These are phyloP conservation scores for Lamellibrachia satsuma DNA, from an alignment of 2,888 invertebrate genomes.

Conservation along the genomic window DNA sequence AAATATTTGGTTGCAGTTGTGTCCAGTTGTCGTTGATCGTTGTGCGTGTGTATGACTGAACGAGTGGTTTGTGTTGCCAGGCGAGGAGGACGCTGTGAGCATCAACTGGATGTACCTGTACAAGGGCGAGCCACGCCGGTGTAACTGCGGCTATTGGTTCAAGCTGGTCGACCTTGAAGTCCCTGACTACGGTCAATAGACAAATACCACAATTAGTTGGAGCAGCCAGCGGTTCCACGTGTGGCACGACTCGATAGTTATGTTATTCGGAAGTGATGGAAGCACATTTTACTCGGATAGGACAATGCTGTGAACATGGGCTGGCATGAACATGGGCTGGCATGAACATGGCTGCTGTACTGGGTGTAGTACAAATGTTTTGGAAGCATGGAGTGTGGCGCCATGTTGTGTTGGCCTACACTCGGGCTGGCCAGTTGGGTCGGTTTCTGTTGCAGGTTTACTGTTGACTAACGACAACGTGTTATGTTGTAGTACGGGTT, in stretches of 20 bases:
- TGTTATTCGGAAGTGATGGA: not conserved
- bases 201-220: not conserved
- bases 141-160: slow-evolving; percentile 97
- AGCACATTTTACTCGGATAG: not conserved
- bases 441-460: not conserved
- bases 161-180: slow-evolving; percentile 75
- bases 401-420: not conserved
- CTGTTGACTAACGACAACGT: not conserved
- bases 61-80: slow-evolving; percentile 49
- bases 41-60: slow-evolving; percentile 24
- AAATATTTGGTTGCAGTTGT: too few species aligned
- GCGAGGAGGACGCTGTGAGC: slow-evolving; percentile 87
- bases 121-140: slow-evolving; percentile 87
- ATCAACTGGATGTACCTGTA: slow-evolving; percentile 97
- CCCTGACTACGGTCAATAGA: slow-evolving; percentile 24
- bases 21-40: not conserved
- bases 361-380: not conserved
- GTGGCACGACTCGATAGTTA: not conserved
- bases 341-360: not conserved
- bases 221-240: not conserved
- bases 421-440: not conserved
- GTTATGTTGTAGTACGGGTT: not conserved
- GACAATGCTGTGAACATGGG: not conserved
- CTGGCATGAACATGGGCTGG: not conserved
- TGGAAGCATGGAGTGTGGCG: not conserved